Percentiles rank a stretch among this genome's conserved stretches.
phyloP scores from a whole-genome alignment of 2,888 invertebrate genomes.

The Digitonthophagus gazella region DNA sequence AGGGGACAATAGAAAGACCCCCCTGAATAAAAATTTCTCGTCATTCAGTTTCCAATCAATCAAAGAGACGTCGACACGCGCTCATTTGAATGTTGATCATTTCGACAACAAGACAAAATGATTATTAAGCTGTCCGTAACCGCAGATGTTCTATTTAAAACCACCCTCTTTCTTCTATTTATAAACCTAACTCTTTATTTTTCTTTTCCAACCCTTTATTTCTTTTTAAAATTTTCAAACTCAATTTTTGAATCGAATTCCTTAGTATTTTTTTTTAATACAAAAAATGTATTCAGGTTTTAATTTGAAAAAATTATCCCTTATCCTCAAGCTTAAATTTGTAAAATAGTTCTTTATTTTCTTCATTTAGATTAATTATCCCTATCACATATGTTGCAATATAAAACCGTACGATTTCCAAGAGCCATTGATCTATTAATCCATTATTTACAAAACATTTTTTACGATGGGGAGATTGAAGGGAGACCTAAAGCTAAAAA shows the following conservation, averaged over 20 bases:
- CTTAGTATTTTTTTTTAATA: too few relatives aligned
- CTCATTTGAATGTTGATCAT: background rate
- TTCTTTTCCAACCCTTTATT: background rate
- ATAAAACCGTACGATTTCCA: too few relatives aligned
- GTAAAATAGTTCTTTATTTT: too few relatives aligned
- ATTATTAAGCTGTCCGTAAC: background rate
- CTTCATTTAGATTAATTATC: too few relatives aligned
- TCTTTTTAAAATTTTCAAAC: background rate
- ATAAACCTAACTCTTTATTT: background rate
- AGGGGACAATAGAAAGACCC: too few relatives aligned
- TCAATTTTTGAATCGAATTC: background rate
- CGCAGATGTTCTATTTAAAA: background rate
- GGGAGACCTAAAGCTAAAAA: too few relatives aligned
- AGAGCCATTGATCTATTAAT: background rate
- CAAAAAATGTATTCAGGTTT: too few relatives aligned
- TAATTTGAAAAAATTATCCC: too few relatives aligned
- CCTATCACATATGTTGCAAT: background rate
- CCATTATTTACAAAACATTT: background rate
- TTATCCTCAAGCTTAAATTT: too few relatives aligned
- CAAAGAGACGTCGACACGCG: background rate
- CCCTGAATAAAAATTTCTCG: background rate
- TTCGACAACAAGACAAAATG: too few relatives aligned
- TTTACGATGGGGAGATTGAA: too few relatives aligned
- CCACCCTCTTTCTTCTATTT: background rate
- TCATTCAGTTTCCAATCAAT: background rate